Conservation (phyloP, 2,113 vertebrate genomes). For the Myotis lucifugus region DNA sequence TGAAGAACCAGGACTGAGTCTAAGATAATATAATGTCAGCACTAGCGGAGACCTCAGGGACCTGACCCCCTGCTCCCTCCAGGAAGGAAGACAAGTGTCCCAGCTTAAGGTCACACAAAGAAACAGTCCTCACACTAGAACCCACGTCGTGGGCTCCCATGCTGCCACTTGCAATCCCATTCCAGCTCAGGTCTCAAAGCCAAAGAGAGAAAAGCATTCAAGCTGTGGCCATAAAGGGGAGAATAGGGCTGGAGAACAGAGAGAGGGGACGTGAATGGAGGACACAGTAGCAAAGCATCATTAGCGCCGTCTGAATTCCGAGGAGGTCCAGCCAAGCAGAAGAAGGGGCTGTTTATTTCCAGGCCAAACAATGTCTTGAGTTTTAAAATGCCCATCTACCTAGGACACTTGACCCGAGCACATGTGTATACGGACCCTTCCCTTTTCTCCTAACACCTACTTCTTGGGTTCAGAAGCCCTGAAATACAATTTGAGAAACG, state of each 20-base stretch:
- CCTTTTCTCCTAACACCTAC: conserved; percentile 31
- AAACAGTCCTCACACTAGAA: neutral
- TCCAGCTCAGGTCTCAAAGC: neutral
- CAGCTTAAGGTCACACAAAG: neutral
- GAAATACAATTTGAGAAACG: conserved; percentile 63
- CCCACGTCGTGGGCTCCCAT: neutral
- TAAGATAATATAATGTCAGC: neutral
- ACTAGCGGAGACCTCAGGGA: neutral
- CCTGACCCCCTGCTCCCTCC: neutral
- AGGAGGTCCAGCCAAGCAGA: conserved; percentile 51
- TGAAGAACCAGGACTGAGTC: neutral
- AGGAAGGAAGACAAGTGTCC: neutral
- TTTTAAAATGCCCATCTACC: conserved; percentile 42
- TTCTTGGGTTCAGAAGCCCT: conserved; percentile 31
- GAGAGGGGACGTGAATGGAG: neutral
- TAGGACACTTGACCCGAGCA: neutral
- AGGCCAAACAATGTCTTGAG: neutral
- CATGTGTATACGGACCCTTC: neutral
- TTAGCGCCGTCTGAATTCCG: neutral
- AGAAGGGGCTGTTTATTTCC: neutral
- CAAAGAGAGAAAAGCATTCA: conserved; percentile 29
- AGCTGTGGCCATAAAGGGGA: neutral
- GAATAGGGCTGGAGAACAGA: neutral
- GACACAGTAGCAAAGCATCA: neutral
- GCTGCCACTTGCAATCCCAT: neutral